Base-by-base conservation (phyloP, 2,888 invertebrate species). In the Lottia scabra region DNA sequence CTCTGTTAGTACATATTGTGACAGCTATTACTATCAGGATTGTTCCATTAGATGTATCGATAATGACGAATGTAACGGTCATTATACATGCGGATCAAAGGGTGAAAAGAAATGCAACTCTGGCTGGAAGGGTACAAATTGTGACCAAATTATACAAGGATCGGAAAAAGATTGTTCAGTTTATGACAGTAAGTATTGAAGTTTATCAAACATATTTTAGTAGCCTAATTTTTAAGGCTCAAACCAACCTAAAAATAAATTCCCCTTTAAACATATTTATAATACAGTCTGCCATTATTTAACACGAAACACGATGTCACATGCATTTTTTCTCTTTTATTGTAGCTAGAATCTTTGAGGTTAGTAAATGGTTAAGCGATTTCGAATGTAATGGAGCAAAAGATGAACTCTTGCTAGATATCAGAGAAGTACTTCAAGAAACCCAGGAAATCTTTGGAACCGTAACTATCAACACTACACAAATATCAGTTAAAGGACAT, bases 31-130 rank as follows among this genome's bases (percentile, higher is more conserved):
- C 63, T n/a, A 44, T 16, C 43, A 27, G 15, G 69, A 69, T 26
- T 69, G 69, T 27, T 63, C 69, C 63, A 23, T 45, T n/a, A 63
- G 45, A 6, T 69, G 69, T 64, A 43, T 69, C 15, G 44, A n/a
- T 27, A 43, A 43, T 27, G 62, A 69, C 23, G 62, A 26, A 5
- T 69, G 69, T 63, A 46, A 63, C 27, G 69, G 69, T 12, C 69
- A 69, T 26, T 69, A 64, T 63, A 63, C 44, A 27, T 69, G 69
- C 43, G 45, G 62, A 43, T 27, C n/a, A 26, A 27, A 45, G 2
- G 69, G 69, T 13, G 43, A 63, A 26, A 69, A 45, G 23, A 27
- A 16, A 12, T 69, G 69, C 26, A 69, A 44, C 13, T 38, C 16
- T 26, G 69, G 69, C 3, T 69, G 64, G 63, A 19, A 19, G 12